phyloP scores from a whole-genome alignment of 2,888 invertebrate genomes.

The Cephus sareptanus region DNA sequence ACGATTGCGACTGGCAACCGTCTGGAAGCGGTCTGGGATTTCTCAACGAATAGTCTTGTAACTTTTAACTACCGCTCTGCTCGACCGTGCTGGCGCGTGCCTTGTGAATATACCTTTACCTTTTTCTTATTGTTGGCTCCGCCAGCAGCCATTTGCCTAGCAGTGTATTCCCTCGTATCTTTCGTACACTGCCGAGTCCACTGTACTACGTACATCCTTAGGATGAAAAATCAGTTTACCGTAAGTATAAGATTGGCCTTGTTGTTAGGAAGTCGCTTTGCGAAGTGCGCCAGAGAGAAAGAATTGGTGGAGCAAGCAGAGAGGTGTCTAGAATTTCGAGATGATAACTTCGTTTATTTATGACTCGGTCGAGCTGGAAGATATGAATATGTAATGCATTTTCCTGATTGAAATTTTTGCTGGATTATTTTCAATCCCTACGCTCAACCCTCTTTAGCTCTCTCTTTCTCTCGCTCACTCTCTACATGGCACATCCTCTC shows the following conservation, averaged over 20 bases:
- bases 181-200: neutral
- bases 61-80: constrained; percentile 58
- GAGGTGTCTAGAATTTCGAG: constrained; percentile 39
- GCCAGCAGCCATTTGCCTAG: neutral
- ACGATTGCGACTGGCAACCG: constrained; percentile 63
- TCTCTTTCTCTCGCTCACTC: constrained; percentile 22
- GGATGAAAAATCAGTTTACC: neutral
- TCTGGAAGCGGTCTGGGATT: constrained; percentile 64
- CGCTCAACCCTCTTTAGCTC: constrained; percentile 24
- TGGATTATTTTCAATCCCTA: constrained; percentile 49
- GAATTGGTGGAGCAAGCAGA: constrained; percentile 27
- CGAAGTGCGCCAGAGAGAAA: neutral
- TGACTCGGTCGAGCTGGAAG: constrained; percentile 32
- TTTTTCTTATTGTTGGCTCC: neutral
- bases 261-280: neutral
- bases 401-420: constrained; percentile 64
- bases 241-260: neutral
- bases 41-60: constrained; percentile 64
- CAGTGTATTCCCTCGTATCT: neutral
- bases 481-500: neutral
- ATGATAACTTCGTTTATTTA: constrained; percentile 49
- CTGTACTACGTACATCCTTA: neutral
- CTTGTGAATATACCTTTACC: neutral
- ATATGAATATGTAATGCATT: constrained; percentile 63
- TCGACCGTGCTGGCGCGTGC: neutral